Evolutionary conservation across 2,888 invertebrate species (phyloP), one percentile per base, ranked within the genome.

Genomic region (Altica lythri): DNA sequence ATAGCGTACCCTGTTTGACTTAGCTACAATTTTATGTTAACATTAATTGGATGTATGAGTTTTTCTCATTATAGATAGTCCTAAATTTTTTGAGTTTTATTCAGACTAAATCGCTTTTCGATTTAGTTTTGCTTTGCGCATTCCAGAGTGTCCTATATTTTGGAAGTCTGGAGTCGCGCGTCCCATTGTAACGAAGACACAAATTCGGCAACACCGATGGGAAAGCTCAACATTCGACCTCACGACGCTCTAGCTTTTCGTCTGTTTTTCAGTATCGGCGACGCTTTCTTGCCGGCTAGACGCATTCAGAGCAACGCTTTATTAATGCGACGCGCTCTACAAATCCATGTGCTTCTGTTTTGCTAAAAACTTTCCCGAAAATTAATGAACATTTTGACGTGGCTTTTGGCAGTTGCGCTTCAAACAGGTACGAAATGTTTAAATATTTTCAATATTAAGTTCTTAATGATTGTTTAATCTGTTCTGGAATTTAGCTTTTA

Each of bases 211-310:
- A 32, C 45, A 19, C 16, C 8, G 45, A 27, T 16, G 47, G 14
- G 37, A 38, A 25, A 38, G 38, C 38, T 38, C 38, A 9, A 42
- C 19, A 30, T 13, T 55, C 40, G 47, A 40, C 44, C 50, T 64
- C 45, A 57, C 60, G 60, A 59, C 46, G 30, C 42, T 43, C 50
- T 46, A 46, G 46, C 45, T 40, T 45, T 56, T 53, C 59, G 55
- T 52, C 62, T 48, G 62, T 49, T 54, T 40, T 56, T 25, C 59
- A 65, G 65, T 65, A 50, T 55, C 59, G 50, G 55, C 59, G 59
- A 59, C 56, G 61, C 59, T 57, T 52, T 51, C 59, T 29, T 18
- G 37, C 27, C 34, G 45, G 16, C 18, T 29, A 49, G 62, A 52
- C 53, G 56, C 53, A 51, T 46, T n/a, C 19, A 25, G 29, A 19